Percentiles rank a stretch among this genome's conserved stretches.
Evolutionary conservation across 2,797 vertebrate species (phyloP).

Genomic region (Tinamus major): DNA sequence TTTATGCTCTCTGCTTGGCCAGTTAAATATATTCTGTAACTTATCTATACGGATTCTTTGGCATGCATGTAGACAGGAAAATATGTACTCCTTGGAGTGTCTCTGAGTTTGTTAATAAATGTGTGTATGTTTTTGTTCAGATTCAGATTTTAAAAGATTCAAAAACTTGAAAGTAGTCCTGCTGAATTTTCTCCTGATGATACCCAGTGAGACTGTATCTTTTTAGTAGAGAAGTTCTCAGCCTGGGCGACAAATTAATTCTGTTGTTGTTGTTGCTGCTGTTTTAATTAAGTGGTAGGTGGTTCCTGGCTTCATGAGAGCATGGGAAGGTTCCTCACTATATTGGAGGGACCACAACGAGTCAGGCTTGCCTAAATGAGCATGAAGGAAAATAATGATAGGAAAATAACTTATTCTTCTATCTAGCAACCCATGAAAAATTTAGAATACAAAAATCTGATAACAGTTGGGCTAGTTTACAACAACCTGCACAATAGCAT

Average conservation of each 20-base stretch:
- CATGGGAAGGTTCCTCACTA: background rate
- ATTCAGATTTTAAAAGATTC: background rate
- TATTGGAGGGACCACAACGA: background rate
- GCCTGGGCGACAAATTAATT: background rate
- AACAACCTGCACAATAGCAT: background rate
- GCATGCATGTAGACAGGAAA: background rate
- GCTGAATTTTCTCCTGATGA: background rate
- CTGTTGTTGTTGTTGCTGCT: background rate
- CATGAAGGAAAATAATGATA: background rate
- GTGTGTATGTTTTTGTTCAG: background rate
- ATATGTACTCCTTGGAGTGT: background rate
- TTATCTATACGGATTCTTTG: background rate
- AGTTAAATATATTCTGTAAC: background rate
- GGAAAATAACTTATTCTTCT: background rate
- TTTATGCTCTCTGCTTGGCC: background rate
- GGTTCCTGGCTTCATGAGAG: constrained; percentile 5
- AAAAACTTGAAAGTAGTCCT: background rate
- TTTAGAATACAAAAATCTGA: background rate
- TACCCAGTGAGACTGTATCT: background rate
- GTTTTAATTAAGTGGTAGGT: constrained; percentile 11
- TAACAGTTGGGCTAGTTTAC: background rate
- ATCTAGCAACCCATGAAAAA: constrained; percentile 14
- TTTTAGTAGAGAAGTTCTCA: background rate
- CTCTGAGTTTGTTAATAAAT: background rate
- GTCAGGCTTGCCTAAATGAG: background rate